Percentiles rank a stretch among this genome's conserved stretches.
Evolutionary conservation across 2,113 vertebrate species (phyloP).

Genomic region (Cebidichthys violaceus): DNA sequence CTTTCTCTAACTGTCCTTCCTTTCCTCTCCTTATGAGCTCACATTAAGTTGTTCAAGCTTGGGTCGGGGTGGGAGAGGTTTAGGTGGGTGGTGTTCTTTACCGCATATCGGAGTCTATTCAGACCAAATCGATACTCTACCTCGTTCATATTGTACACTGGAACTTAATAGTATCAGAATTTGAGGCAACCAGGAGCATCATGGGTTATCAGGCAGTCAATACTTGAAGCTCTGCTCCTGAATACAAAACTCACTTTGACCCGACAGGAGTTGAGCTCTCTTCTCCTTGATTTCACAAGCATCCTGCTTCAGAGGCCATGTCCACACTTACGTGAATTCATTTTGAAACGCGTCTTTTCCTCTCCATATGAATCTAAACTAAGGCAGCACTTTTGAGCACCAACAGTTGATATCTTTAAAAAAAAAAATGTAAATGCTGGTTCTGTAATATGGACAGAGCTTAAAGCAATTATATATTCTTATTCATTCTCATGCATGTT

Average conservation of each 20-base stretch:
- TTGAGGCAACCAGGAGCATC: slow-evolving; percentile 61
- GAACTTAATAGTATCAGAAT: slow-evolving; percentile 56
- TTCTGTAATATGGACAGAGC: background rate
- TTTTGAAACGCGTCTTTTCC: background rate
- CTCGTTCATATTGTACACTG: slow-evolving; percentile 52
- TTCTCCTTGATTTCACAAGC: slow-evolving; percentile 51
- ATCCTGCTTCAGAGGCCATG: slow-evolving; percentile 10
- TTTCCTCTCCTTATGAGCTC: slow-evolving; percentile 29
- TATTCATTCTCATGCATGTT: background rate
- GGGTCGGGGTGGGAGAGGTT: background rate
- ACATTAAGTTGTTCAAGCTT: slow-evolving; percentile 37
- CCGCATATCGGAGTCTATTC: slow-evolving; percentile 51
- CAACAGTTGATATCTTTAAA: background rate
- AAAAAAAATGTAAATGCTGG: background rate
- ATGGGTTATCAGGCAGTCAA: slow-evolving; percentile 66
- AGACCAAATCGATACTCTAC: slow-evolving; percentile 60
- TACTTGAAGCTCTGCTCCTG: slow-evolving; percentile 50
- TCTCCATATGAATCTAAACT: background rate
- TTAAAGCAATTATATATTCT: background rate
- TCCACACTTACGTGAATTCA: slow-evolving; percentile 9
- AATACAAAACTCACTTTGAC: slow-evolving; percentile 62
- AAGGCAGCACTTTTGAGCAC: background rate
- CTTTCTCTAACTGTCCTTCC: slow-evolving; percentile 26
- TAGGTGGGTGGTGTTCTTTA: slow-evolving; percentile 47
- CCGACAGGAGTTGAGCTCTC: slow-evolving; percentile 29